phyloP scores from a whole-genome alignment of 35 echinoderm and acorn worm genomes.

The Chiridota heheva region DNA sequence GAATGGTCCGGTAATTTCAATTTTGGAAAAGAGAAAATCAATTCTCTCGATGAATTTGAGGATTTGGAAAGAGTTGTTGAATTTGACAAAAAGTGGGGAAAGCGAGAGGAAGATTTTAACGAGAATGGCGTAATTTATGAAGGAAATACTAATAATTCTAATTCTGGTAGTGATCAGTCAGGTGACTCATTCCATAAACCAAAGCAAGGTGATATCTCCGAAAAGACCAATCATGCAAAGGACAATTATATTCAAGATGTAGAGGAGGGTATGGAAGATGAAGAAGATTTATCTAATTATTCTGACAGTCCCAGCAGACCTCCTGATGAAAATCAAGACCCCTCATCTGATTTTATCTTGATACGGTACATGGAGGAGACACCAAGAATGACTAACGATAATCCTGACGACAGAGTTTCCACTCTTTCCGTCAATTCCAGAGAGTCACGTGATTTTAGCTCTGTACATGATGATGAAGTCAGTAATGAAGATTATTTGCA shows the following conservation, averaged over 20 bases:
- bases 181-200: conserved; percentile 23
- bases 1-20: too few species aligned
- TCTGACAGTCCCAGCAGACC: conserved; percentile 16
- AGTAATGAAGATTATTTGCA: not conserved
- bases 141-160: not conserved
- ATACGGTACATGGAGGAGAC: conserved; percentile 59
- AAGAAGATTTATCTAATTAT: not conserved
- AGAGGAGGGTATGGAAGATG: not conserved
- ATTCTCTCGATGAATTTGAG: conserved; percentile 49
- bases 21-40: conserved; percentile 13
- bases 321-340: conserved; percentile 29
- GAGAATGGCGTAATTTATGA: not conserved
- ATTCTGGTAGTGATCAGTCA: not conserved
- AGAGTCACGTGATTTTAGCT: not conserved
- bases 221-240: not conserved
- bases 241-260: not conserved
- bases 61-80: conserved; percentile 35
- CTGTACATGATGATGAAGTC: not conserved
- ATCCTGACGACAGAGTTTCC: too few species aligned
- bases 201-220: not conserved
- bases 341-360: conserved; percentile 28
- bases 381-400: not conserved
- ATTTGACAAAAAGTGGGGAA: not conserved
- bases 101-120: not conserved
- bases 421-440: too few species aligned